phyloP scores from a whole-genome alignment of 2,797 vertebrate species.

The Dipus sagitta region DNA sequence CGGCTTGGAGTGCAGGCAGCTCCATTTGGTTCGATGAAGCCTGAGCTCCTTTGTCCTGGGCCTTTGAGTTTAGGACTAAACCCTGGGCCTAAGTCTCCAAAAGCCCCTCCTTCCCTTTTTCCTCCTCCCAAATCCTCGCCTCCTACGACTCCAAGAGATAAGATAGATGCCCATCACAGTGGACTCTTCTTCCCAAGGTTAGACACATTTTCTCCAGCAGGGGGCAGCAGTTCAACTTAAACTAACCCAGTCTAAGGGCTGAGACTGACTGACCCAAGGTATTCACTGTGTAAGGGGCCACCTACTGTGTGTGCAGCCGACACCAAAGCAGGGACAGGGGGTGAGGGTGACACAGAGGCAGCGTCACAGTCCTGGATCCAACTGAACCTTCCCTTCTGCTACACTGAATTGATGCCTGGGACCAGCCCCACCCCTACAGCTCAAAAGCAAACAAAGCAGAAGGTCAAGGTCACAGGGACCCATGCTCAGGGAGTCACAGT shows the following conservation, averaged over 20 bases:
- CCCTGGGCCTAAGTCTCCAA: neutral
- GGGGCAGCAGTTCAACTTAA: constrained; percentile 53
- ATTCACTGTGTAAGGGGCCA: neutral
- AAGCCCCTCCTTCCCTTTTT: no score
- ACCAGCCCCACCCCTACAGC: neutral
- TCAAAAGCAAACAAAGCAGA: neutral
- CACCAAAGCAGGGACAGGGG: neutral
- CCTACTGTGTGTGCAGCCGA: neutral
- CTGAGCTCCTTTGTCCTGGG: neutral
- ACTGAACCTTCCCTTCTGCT: neutral
- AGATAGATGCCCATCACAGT: neutral
- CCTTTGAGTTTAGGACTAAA: neutral
- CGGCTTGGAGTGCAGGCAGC: neutral
- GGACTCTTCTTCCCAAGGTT: neutral
- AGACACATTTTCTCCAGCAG: constrained; percentile 1
- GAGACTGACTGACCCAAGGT: neutral
- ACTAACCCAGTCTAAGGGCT: neutral
- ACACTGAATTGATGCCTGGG: neutral
- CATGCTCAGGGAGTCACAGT: neutral
- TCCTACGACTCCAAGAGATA: no score
- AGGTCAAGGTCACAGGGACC: neutral
- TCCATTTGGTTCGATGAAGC: neutral
- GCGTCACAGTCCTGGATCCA: neutral
- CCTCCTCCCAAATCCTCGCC: neutral
- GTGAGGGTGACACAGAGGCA: neutral